Conservation (phyloP, 2,113 vertebrate species). For the Zosterops pallidus region DNA sequence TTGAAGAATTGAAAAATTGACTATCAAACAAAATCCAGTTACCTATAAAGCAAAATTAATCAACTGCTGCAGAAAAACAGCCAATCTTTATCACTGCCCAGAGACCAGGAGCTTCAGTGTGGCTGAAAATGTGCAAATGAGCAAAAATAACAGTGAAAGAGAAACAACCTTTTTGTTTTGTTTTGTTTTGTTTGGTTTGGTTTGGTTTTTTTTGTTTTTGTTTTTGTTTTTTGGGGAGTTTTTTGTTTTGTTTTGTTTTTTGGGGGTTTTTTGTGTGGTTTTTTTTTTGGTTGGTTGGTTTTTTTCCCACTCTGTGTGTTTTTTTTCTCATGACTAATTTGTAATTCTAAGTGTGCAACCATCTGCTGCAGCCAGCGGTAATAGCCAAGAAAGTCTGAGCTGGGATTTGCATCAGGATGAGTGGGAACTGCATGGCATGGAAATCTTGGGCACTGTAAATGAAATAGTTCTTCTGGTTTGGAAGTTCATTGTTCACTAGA, state of each 20-base stretch:
- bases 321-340: background rate
- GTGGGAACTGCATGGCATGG: background rate
- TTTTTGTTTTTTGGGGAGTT: too few relatives aligned
- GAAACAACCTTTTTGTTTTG: background rate
- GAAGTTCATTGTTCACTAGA: background rate
- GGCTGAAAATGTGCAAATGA: constrained; percentile 19
- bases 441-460: background rate
- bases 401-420: background rate
- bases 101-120: background rate
- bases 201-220: too few relatives aligned
- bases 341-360: background rate
- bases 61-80: background rate
- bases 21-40: background rate
- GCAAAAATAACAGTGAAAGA: background rate
- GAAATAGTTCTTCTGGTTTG: background rate
- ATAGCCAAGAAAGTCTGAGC: background rate
- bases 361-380: background rate
- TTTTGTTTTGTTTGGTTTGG: too few relatives aligned
- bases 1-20: background rate
- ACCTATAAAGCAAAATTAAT: background rate
- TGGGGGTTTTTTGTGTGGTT: too few relatives aligned
- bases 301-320: background rate
- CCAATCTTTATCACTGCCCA: background rate
- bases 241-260: too few relatives aligned
- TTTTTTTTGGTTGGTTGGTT: too few relatives aligned